Base-by-base conservation (phyloP, 1,140 invertebrate species). In the Hyles vespertilio region DNA sequence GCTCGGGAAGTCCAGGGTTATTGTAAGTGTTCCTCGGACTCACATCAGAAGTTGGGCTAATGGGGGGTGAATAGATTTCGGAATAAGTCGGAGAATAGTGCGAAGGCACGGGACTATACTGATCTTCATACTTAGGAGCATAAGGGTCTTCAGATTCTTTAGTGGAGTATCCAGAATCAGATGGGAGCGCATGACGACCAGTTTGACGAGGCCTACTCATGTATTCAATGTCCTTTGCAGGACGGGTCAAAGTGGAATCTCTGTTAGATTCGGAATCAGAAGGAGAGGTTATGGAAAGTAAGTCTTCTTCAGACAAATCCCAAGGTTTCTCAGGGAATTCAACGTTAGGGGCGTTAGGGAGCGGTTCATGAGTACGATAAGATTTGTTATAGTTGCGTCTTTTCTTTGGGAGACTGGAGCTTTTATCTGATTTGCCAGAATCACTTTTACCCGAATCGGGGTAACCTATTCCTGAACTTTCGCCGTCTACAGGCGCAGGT, bases 251-350 rank as follows among this genome's bases (percentile, higher is more conserved):
- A 40, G 87, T 89, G 1, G 84, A 87, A 57, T 79, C 84, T 77
- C 87, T 80, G 72, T 89, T 91, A 69, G 89, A 91, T 67, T 91
- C 90, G 59, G 91, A 89, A 77, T 91, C 91, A 65, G 91, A 91
- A 36, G 90, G 91, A 11, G 90, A 89, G 22, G 90, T 91, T 46
- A 90, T 74, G 11, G 91, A 91, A 55, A 89, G 84, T 7, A 91
- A 87, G 68, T 93, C 92, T 79, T 93, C 92, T 70, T 93, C 91
- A 56, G 91, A 93, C 51, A 95, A 79, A 83, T 96, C 95, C 92
- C 93, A 94, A 53, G 92, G 91, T 87, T 96, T 95, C 56, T 94
- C 92, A 67, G 95, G 94, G 84, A 96, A 96, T 59, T 95, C 93
- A 64, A 92, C 90, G 62, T 94, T 89, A 22, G 95, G 95, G 72